A percentile compares a stretch with the other conserved stretches of the same genome.
Evolutionary conservation across 2,797 vertebrate species (phyloP).

Genomic region (Helostoma temminkii): DNA sequence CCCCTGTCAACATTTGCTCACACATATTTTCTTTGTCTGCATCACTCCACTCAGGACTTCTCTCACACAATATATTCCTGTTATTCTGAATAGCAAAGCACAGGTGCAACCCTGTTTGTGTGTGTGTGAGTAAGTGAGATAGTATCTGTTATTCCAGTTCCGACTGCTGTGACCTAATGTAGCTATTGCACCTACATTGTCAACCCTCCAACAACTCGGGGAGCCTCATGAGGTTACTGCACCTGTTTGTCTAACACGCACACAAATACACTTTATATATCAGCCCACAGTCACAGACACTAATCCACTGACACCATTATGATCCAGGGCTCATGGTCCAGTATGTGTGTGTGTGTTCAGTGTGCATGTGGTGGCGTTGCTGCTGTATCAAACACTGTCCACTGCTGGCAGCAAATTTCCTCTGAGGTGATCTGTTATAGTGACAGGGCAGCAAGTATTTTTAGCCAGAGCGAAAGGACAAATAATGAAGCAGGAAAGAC

Average conservation of each 20-base stretch:
- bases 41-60: conserved; percentile 41
- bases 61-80: conserved; percentile 61
- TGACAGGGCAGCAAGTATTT: conserved; percentile 82
- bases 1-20: conserved; percentile 65
- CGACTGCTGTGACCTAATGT: conserved; percentile 62
- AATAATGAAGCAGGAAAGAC: conserved; percentile 76
- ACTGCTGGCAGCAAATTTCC: conserved; percentile 72
- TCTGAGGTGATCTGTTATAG: conserved; percentile 79
- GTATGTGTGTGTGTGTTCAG: conserved; percentile 9
- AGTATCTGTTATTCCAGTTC: conserved; percentile 63
- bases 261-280: conserved; percentile 57
- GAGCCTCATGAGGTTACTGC: conserved; percentile 58
- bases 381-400: conserved; percentile 69
- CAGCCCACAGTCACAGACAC: conserved; percentile 41
- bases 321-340: conserved; percentile 33
- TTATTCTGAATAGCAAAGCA: conserved; percentile 52
- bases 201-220: conserved; percentile 53
- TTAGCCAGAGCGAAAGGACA: conserved; percentile 79
- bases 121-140: conserved; percentile 49
- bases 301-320: conserved; percentile 53
- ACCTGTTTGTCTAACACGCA: conserved; percentile 62
- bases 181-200: conserved; percentile 60
- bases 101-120: conserved; percentile 59
- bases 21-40: conserved; percentile 72
- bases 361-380: conserved; percentile 30